Evolutionary conservation across 2,797 vertebrate species (phyloP).

Genomic region (Valencia hispanica): DNA sequence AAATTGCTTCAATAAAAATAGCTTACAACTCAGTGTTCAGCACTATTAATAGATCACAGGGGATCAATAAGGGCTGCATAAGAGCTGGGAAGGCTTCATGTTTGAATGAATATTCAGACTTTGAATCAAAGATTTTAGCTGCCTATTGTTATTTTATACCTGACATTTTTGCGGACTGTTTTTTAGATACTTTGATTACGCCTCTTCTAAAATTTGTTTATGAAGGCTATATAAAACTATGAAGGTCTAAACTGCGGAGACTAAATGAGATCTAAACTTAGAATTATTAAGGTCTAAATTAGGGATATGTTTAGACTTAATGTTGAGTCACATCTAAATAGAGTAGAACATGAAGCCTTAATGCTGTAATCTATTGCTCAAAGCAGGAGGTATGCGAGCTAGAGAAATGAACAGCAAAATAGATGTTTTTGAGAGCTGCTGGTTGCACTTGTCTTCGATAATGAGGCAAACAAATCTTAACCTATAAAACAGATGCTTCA

Average conservation of each 20-base stretch:
- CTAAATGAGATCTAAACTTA: not conserved
- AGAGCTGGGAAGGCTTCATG: not conserved
- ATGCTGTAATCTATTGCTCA: not conserved
- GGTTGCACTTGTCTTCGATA: not conserved
- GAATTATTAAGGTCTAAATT: not conserved
- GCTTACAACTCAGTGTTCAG: constrained; percentile 14
- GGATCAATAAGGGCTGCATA: constrained; percentile 1
- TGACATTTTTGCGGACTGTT: not conserved
- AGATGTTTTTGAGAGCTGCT: not conserved
- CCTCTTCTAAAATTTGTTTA: not conserved
- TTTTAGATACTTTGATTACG: not conserved
- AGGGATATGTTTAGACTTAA: not conserved
- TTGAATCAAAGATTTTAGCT: not conserved
- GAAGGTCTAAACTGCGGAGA: not conserved
- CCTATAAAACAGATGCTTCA: constrained; percentile 1
- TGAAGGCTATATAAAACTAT: not conserved
- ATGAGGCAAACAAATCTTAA: not conserved
- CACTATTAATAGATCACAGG: constrained; percentile 47
- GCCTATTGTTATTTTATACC: not conserved
- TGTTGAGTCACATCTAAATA: not conserved
- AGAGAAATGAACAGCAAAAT: not conserved
- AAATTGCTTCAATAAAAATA: constrained; percentile 36
- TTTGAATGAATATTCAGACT: not conserved
- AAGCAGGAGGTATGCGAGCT: not conserved
- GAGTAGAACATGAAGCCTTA: not conserved